Conservation (phyloP, 2,113 vertebrate genomes). For the Pleuronectes platessa region DNA sequence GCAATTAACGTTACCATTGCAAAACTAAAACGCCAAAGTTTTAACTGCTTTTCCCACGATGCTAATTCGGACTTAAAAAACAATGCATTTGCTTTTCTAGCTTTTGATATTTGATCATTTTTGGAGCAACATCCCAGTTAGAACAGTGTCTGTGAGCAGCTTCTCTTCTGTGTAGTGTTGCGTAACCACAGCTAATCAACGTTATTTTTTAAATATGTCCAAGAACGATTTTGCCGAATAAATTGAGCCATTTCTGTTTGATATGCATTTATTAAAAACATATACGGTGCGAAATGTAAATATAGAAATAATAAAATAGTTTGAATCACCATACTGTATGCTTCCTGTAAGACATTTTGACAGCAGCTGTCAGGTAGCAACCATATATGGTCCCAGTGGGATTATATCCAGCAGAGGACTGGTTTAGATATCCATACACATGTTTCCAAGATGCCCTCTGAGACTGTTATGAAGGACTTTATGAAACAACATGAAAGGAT, state of each 20-base stretch:
- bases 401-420: background rate
- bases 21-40: no score
- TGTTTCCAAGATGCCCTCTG: conserved; percentile 26
- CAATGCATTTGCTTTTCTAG: no score
- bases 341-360: background rate
- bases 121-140: no score
- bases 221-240: no score
- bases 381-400: background rate
- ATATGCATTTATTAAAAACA: background rate
- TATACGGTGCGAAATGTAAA: background rate
- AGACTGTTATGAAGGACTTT: conserved; percentile 48
- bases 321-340: conserved; percentile 1
- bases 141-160: no score
- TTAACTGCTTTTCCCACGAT: no score
- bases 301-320: background rate
- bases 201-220: no score
- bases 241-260: no score
- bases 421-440: conserved; percentile 10
- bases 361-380: conserved; percentile 19
- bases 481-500: conserved; percentile 55
- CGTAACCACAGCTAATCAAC: no score
- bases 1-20: no score
- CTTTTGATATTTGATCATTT: no score
- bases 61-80: no score
- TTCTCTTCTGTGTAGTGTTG: background rate